Percentiles rank a stretch among this genome's conserved stretches.
These are phyloP conservation scores for Sibirionetta formosa DNA, from an alignment of 2,797 vertebrate species.

Conservation along the genomic window DNA sequence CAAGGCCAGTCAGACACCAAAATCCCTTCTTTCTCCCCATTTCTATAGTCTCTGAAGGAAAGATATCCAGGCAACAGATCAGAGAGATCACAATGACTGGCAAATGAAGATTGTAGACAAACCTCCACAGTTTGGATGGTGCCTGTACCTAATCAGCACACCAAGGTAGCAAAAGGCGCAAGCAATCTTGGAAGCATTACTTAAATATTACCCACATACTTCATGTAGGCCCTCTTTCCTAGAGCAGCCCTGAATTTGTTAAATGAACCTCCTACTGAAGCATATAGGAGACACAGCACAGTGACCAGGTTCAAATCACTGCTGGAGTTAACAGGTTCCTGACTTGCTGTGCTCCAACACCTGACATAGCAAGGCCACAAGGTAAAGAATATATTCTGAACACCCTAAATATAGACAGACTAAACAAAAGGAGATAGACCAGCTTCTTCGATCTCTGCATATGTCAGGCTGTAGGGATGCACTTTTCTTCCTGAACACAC, in stretches of 20 bases:
- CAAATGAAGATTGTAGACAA: not conserved
- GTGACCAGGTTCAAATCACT: not conserved
- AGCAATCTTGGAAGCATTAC: not conserved
- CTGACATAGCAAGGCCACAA: not conserved
- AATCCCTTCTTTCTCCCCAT: not conserved
- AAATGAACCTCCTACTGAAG: not conserved
- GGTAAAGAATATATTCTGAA: not conserved
- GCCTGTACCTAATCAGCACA: not conserved
- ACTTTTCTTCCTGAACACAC: not conserved
- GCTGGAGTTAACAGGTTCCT: not conserved
- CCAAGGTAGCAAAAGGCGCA: not conserved
- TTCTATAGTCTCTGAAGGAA: not conserved
- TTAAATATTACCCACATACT: not conserved
- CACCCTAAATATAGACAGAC: accelerated
- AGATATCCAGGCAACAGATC: not conserved
- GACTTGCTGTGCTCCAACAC: not conserved
- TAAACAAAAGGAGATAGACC: not conserved
- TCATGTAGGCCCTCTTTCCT: not conserved
- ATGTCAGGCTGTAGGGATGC: not conserved
- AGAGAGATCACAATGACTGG: not conserved
- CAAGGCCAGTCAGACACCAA: not conserved
- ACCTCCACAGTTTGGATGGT: not conserved
- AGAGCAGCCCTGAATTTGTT: not conserved
- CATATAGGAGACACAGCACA: not conserved
- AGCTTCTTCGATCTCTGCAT: not conserved